Conservation (phyloP, 2,888 invertebrate species). For the Netelia inedita region DNA sequence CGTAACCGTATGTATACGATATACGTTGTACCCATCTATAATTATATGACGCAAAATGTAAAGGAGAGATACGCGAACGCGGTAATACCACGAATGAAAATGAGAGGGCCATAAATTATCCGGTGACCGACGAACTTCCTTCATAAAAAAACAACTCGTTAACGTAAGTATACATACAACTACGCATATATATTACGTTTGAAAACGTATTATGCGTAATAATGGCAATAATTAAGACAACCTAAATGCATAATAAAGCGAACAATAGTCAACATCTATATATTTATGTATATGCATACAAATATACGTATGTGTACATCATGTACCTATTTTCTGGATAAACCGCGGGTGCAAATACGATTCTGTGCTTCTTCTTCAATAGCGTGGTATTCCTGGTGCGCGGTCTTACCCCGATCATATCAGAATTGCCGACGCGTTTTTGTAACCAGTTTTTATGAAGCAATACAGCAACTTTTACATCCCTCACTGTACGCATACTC, state of each 20-base stretch:
- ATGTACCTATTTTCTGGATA: conserved; percentile 1
- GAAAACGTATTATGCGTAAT: conserved; percentile 68
- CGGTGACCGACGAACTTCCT: conserved; percentile 54
- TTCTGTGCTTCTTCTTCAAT: conserved; percentile 28
- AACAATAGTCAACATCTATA: conserved; percentile 70
- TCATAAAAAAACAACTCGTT: conserved; percentile 24
- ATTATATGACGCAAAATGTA: conserved; percentile 66
- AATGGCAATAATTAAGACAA: conserved; percentile 76
- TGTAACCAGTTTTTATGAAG: conserved; percentile 67
- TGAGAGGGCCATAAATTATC: conserved; percentile 73
- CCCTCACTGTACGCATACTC: neutral
- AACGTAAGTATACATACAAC: conserved; percentile 16
- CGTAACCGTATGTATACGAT: too few species aligned
- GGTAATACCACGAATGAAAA: conserved; percentile 32
- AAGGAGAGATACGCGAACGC: conserved; percentile 60
- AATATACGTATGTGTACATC: neutral
- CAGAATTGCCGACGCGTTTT: conserved; percentile 50
- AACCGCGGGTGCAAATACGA: conserved; percentile 47
- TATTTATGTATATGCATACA: neutral
- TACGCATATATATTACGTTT: conserved; percentile 8
- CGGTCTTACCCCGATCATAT: conserved; percentile 63
- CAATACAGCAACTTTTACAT: conserved; percentile 29
- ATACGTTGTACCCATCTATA: neutral
- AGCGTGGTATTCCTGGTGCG: conserved; percentile 69
- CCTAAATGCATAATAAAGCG: conserved; percentile 75